Conservation (phyloP, 2,888 invertebrate species). For the Drosophila kokeensis region DNA sequence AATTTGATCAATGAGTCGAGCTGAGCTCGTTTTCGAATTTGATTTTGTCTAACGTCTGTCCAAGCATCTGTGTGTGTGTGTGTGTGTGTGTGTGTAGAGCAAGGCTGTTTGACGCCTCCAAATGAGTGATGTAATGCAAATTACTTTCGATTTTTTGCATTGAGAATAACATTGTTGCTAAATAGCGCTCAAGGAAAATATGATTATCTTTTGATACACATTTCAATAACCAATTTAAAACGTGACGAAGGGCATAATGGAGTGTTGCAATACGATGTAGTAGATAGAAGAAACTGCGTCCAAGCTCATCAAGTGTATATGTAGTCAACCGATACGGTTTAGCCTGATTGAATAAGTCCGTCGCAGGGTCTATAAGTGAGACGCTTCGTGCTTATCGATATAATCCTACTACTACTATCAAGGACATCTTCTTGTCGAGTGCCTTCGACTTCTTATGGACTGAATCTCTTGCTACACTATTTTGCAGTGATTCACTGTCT, state of each 20-base stretch:
- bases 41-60: constrained; percentile 41
- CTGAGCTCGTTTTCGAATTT: constrained; percentile 40
- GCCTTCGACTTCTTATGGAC: too few species aligned
- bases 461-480: not conserved
- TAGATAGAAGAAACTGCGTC: not conserved
- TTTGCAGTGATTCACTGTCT: not conserved
- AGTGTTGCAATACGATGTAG: not conserved
- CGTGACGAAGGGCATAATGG: not conserved
- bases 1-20: constrained; percentile 77
- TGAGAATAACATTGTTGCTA: constrained; percentile 26
- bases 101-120: constrained; percentile 69
- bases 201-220: constrained; percentile 11
- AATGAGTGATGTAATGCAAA: constrained; percentile 79
- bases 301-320: not conserved
- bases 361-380: not conserved
- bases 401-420: not conserved
- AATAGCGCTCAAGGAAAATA: constrained; percentile 21
- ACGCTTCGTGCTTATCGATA: not conserved
- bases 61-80: constrained; percentile 25
- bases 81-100: constrained; percentile 42
- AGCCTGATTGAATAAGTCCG: not conserved
- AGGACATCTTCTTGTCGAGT: not conserved
- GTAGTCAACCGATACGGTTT: not conserved
- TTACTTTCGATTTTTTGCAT: constrained; percentile 69
- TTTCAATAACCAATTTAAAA: not conserved